Evolutionary conservation across 53 echinoderm and acorn worm genomes (phyloP).

Genomic region (Zoroaster sp.): DNA sequence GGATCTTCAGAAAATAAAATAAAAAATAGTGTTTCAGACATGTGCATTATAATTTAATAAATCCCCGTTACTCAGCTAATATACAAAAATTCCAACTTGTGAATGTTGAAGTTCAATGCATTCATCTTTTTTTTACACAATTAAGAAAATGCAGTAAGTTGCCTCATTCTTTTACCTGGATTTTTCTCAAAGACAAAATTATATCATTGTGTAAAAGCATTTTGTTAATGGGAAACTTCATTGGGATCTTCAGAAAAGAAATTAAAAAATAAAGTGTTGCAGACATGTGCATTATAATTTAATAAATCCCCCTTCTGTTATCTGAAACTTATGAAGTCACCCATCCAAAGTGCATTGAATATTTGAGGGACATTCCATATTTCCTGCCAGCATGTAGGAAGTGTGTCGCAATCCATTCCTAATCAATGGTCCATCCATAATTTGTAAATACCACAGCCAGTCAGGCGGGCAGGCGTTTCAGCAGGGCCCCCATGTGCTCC

Average conservation of each 20-base stretch:
- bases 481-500: not conserved
- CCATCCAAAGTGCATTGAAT: not conserved
- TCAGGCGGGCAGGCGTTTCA: not conserved
- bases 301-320: not conserved
- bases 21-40: too few relatives aligned
- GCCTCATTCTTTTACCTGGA: too few relatives aligned
- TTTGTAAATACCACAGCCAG: constrained; percentile 16
- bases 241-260: too few relatives aligned
- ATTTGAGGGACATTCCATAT: constrained; percentile 42
- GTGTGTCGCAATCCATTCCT: constrained; percentile 46
- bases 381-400: not conserved
- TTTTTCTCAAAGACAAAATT: too few relatives aligned
- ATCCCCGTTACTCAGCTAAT: too few relatives aligned
- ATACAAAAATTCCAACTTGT: too few relatives aligned
- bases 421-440: constrained; percentile 55
- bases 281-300: not conserved
- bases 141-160: too few relatives aligned
- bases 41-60: not conserved
- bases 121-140: too few relatives aligned
- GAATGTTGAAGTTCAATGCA: too few relatives aligned
- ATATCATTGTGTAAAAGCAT: too few relatives aligned
- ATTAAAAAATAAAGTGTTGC: too few relatives aligned
- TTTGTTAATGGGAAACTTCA: not conserved
- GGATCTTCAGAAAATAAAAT: too few relatives aligned
- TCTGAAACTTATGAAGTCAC: not conserved